Conservation (phyloP, 2,888 invertebrate species). For the Aporophyla nigra region DNA sequence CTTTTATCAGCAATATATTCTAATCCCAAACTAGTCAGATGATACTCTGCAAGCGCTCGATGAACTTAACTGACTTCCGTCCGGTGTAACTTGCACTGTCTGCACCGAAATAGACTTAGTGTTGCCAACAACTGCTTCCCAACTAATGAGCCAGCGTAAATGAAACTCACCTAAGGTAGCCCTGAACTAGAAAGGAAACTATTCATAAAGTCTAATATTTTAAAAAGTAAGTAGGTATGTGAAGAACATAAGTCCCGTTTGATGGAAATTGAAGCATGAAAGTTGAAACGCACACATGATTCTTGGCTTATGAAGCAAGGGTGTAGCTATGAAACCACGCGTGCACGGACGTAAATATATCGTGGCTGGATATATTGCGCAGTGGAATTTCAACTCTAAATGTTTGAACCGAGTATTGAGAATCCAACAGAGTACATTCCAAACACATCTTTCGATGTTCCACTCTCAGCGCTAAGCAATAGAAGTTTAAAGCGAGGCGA, state of each 20-base stretch:
- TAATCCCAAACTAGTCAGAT: neutral
- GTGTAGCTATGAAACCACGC: no score
- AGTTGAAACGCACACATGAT: conserved; percentile 1
- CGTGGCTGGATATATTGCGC: no score
- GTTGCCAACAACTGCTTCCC: conserved; percentile 18
- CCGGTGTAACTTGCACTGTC: conserved; percentile 19
- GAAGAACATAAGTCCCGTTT: conserved; percentile 6
- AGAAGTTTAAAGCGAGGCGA: no score
- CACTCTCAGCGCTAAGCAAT: no score
- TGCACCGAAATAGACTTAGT: conserved; percentile 8
- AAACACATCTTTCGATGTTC: no score
- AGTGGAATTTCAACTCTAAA: no score
- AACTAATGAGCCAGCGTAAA: conserved; percentile 38
- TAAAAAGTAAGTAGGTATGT: neutral
- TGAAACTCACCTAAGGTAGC: conserved; percentile 7
- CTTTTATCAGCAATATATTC: no score
- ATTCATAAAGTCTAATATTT: neutral
- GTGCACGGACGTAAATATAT: no score
- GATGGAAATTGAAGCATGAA: neutral
- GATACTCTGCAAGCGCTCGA: conserved; percentile 2
- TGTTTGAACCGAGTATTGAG: no score
- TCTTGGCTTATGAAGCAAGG: no score
- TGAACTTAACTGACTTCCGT: conserved; percentile 19
- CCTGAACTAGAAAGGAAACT: conserved; percentile 7
- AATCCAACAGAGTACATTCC: no score